A percentile compares a stretch with the other conserved stretches of the same genome.
phyloP scores from a whole-genome alignment of 2,113 vertebrate genomes.

The Eleginops maclovinus region DNA sequence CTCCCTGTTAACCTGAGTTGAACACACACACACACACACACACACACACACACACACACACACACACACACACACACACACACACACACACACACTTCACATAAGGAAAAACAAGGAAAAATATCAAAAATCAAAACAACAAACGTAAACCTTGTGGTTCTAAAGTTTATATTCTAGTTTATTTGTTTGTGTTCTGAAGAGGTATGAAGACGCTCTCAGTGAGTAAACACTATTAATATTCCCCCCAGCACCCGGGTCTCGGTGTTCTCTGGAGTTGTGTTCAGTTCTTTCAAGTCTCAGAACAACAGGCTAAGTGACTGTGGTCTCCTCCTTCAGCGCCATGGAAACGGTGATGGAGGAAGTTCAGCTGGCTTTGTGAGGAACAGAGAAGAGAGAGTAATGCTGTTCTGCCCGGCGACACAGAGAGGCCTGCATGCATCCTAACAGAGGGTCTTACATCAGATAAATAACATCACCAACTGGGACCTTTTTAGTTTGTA shows the following conservation, averaged over 20 bases:
- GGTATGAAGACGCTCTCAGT: conserved; percentile 7
- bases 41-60: background rate
- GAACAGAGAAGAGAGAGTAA: conserved; percentile 2
- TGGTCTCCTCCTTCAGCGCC: conserved; percentile 53
- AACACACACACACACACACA: background rate
- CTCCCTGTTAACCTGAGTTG: conserved; percentile 24
- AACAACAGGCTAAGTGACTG: conserved; percentile 67
- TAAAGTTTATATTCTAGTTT: too few relatives aligned
- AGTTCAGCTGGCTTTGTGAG: conserved; percentile 35
- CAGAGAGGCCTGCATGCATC: background rate
- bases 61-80: conserved; percentile 1
- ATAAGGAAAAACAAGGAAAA: too few relatives aligned
- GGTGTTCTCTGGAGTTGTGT: conserved; percentile 42
- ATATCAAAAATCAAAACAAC: too few relatives aligned
- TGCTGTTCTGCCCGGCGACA: background rate
- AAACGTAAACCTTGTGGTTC: too few relatives aligned
- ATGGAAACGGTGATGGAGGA: conserved; percentile 64
- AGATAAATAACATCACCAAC: too few relatives aligned
- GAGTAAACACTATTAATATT: conserved; percentile 51
- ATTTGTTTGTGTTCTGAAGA: conserved; percentile 15
- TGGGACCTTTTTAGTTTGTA: too few relatives aligned
- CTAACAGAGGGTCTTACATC: too few relatives aligned
- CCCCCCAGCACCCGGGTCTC: conserved; percentile 25
- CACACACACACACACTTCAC: background rate
- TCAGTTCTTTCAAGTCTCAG: conserved; percentile 58